A percentile compares a stretch with the other conserved stretches of the same genome.
phyloP scores from a whole-genome alignment of 2,888 invertebrate genomes.

The Crossocerus cetratus region DNA sequence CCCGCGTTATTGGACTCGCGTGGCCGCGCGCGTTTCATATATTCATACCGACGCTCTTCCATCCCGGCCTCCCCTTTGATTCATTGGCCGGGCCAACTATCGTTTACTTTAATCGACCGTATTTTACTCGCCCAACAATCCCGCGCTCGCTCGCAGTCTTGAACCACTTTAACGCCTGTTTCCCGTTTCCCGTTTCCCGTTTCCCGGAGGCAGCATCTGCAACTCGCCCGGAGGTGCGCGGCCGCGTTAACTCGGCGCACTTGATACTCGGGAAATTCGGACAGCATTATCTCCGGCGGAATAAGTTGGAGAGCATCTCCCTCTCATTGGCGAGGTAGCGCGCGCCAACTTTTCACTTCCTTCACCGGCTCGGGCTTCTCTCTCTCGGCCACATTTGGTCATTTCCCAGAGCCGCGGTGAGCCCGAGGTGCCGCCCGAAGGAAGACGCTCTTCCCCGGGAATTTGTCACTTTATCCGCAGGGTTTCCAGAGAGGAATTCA shows the following conservation, averaged over 20 bases:
- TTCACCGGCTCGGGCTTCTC: background rate
- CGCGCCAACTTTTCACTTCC: slow-evolving; percentile 40
- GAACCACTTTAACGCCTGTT: no score
- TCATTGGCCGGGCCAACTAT: no score
- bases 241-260: background rate
- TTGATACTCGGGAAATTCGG: background rate
- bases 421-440: no score
- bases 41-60: no score
- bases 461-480: background rate
- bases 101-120: no score
- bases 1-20: no score
- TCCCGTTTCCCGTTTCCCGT: no score
- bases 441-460: background rate
- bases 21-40: no score
- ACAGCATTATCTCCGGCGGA: slow-evolving; percentile 21
- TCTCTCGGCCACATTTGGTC: slow-evolving; percentile 20
- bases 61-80: no score
- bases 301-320: slow-evolving; percentile 25
- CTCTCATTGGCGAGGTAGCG: slow-evolving; percentile 18
- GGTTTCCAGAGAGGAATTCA: slow-evolving; percentile 65
- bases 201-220: no score
- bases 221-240: background rate
- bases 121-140: no score
- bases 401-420: slow-evolving; percentile 12
- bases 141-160: no score